Base-by-base conservation (phyloP, 2,888 invertebrate species). In the Nephrocerus scutellatus region DNA sequence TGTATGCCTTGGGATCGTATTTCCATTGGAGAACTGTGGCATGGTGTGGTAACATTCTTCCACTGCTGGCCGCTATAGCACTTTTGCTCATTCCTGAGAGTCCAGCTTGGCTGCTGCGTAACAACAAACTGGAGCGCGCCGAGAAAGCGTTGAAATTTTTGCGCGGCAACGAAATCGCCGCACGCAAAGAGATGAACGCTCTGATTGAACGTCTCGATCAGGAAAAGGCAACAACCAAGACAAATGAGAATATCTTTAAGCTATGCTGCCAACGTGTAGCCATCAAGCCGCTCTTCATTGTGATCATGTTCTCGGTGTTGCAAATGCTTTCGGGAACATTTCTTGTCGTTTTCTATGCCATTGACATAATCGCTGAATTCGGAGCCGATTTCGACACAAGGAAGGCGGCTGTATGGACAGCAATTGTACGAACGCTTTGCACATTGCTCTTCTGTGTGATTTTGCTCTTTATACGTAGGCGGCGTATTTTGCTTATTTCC, bases 321-420 rank as follows among this genome's bases (percentile, higher is more conserved):
- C 84, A 84, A 62, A 79, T 82, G 48, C 66, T 81, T 25, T 81
- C 83, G 5, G 85, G 85, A 32, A 84, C 84, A 13, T 85, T 82
- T 56, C 72, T 85, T 10, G 76, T 85, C 39, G 81, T 85, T 38
- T 85, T 84, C 66, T 85, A 85, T 57, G 84, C 84, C 1, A 81
- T 84, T 1, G 81, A 84, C 52, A 80, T 85, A 39, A 72, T 84
- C 7, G 66, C 73, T 6, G 76, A 78, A 39, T 62, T 68, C 29
- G 75, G 74, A 4, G 62, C 72, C 7, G 70, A 74, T 47, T 56
- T 66, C 21, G 54, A 67, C 33, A 68, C 69, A 29, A 74, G 74
- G 43, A 55, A 73, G 41, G 80, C 80, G 1, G 84, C 84, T 0
- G 79, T 82, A 42, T 72, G 80, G 45, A 82, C 82, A 1, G 84